Percentiles rank a stretch among this genome's conserved stretches.
These are phyloP conservation scores for Distichodus sexfasciatus DNA, from an alignment of 2,797 vertebrate species.

Conservation along the genomic window DNA sequence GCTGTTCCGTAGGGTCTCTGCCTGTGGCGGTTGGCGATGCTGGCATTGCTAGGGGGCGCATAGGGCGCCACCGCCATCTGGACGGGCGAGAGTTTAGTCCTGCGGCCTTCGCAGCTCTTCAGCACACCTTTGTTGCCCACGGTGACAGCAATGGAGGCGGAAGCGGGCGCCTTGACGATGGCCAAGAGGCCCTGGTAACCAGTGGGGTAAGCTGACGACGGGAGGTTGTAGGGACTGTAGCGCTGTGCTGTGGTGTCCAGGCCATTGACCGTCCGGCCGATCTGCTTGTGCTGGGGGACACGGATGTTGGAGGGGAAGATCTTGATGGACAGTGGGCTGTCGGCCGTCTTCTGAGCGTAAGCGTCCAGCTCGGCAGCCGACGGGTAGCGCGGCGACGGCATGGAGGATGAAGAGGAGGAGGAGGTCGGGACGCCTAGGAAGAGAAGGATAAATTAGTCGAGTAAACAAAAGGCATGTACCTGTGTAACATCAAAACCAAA, in stretches of 20 bases:
- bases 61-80: constrained; percentile 85
- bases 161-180: constrained; percentile 79
- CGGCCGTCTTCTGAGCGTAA: constrained; percentile 93
- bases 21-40: constrained; percentile 77
- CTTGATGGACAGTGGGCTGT: constrained; percentile 93
- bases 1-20: constrained; percentile 76
- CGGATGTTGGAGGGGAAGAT: constrained; percentile 95
- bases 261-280: constrained; percentile 91
- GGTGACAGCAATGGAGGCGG: too few relatives aligned
- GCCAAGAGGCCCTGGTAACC: constrained; percentile 90
- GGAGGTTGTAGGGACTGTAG: constrained; percentile 81
- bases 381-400: constrained; percentile 85
- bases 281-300: constrained; percentile 96
- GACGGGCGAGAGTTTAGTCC: constrained; percentile 87
- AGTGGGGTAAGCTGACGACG: constrained; percentile 71
- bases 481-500: too few relatives aligned
- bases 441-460: too few relatives aligned
- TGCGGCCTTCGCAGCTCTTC: constrained; percentile 88
- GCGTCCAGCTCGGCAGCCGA: constrained; percentile 94
- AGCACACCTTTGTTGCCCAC: constrained; percentile 78
- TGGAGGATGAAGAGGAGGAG: too few relatives aligned
- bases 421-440: constrained; percentile 77
- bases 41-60: constrained; percentile 81
- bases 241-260: constrained; percentile 89
- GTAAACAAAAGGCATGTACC: too few relatives aligned